Percentiles rank a stretch among this genome's conserved stretches.
Conservation (phyloP, 2,113 vertebrate genomes). For the Rhynchomys soricoides region DNA sequence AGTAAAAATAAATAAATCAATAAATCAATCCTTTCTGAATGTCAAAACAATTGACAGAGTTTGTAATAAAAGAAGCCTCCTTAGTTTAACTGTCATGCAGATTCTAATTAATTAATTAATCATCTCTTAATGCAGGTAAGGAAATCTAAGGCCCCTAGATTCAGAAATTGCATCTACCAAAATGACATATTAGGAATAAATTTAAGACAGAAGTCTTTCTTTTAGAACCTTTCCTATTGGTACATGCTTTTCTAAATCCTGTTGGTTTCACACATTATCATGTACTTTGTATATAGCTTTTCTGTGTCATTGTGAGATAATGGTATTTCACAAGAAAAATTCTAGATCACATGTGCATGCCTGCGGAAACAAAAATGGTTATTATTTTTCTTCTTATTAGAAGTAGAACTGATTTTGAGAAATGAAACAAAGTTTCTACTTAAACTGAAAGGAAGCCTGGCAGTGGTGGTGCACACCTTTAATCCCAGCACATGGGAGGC, state of each 20-base stretch:
- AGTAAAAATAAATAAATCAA: no score
- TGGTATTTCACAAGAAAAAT: not conserved
- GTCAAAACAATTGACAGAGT: not conserved
- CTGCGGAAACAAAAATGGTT: not conserved
- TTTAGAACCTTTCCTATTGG: not conserved
- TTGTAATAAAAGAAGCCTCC: not conserved
- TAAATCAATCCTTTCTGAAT: not conserved
- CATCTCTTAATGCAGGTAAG: not conserved
- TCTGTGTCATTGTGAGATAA: not conserved
- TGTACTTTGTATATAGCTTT: not conserved
- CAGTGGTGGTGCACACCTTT: no score
- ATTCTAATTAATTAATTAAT: not conserved
- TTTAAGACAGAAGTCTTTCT: not conserved
- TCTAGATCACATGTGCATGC: not conserved
- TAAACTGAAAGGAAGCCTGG: no score
- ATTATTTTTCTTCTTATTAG: not conserved
- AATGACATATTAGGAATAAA: not conserved
- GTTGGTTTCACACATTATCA: not conserved
- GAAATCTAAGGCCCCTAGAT: not conserved
- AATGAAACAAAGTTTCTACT: not conserved
- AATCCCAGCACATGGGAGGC: no score
- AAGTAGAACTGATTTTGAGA: conserved; percentile 28
- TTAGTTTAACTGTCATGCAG: not conserved
- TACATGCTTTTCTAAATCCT: not conserved
- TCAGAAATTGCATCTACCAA: not conserved